These are phyloP conservation scores for Erannis defoliaria DNA, from an alignment of 2,888 invertebrate genomes.

Conservation along the genomic window DNA sequence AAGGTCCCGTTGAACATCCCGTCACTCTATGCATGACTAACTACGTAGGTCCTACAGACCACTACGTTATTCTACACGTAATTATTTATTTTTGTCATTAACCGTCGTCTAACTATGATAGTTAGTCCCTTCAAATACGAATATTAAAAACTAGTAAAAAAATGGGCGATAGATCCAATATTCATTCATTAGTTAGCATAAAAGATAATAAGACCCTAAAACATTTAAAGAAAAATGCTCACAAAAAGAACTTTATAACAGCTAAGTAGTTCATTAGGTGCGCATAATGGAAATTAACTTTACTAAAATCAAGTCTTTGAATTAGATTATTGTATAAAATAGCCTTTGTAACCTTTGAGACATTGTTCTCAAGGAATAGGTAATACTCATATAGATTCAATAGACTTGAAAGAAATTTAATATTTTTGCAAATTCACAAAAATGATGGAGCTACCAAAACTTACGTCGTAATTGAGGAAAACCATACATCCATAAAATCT, in stretches of 20 bases:
- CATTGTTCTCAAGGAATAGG: conserved; percentile 3
- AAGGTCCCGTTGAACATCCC: too few species aligned
- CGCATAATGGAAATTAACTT: conserved; percentile 23
- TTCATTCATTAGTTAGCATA: neutral
- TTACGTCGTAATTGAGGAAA: neutral
- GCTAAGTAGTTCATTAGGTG: conserved; percentile 24
- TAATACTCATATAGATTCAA: neutral
- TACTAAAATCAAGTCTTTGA: conserved; percentile 18
- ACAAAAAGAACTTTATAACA: conserved; percentile 16
- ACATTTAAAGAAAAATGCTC: conserved; percentile 7
- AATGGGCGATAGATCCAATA: neutral
- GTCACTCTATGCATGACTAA: too few species aligned
- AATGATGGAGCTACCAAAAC: too few species aligned
- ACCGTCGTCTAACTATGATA: too few species aligned
- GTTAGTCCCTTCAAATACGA: too few species aligned
- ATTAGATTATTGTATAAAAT: conserved; percentile 11
- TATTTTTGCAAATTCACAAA: neutral
- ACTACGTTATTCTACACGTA: too few species aligned
- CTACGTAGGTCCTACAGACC: too few species aligned
- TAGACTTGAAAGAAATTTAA: neutral
- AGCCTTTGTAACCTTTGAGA: conserved; percentile 8
- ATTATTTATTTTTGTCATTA: too few species aligned
- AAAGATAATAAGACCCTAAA: conserved; percentile 11
- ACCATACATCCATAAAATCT: neutral
- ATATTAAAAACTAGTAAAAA: neutral